phyloP scores from a whole-genome alignment of 1,140 invertebrate genomes.

The Drosophila pectinifera region DNA sequence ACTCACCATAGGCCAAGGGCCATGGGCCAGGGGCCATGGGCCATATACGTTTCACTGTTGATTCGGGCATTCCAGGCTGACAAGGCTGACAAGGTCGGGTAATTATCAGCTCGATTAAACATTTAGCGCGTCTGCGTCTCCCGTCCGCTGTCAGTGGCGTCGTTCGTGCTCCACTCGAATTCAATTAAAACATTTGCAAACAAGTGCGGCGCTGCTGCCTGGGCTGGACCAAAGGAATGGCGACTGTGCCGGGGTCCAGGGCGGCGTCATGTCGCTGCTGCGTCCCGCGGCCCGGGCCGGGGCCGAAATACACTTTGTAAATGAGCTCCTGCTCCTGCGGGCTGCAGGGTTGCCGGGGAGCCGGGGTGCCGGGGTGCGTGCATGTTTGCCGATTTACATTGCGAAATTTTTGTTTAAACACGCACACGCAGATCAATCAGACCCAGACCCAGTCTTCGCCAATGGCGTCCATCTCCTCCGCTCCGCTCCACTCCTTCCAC shows the following conservation, averaged over 20 bases:
- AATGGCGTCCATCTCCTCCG: background rate
- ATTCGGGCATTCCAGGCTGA: constrained; percentile 14
- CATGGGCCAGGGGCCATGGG: background rate
- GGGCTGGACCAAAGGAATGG: constrained; percentile 29
- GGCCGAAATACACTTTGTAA: constrained; percentile 50
- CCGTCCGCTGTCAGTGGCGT: background rate
- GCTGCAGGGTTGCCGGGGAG: background rate
- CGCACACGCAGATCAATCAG: constrained; percentile 60
- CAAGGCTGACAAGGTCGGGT: constrained; percentile 52
- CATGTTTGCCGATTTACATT: constrained; percentile 71
- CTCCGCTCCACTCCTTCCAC: background rate
- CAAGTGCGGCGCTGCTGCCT: constrained; percentile 28
- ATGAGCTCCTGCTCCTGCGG: constrained; percentile 29
- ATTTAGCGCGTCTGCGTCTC: constrained; percentile 34
- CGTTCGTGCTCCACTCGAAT: constrained; percentile 54
- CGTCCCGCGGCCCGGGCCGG: background rate
- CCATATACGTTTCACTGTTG: constrained; percentile 17
- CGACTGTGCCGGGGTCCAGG: constrained; percentile 3
- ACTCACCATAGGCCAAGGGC: too few relatives aligned
- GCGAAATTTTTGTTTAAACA: constrained; percentile 72
- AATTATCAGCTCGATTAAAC: constrained; percentile 58
- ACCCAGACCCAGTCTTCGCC: constrained; percentile 19
- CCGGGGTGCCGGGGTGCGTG: constrained; percentile 16
- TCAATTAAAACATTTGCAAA: constrained; percentile 75
- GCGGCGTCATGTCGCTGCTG: constrained; percentile 3